A percentile compares a stretch with the other conserved stretches of the same genome.
phyloP scores from a whole-genome alignment of 2,113 vertebrate genomes.

The Glaucidium brasilianum region DNA sequence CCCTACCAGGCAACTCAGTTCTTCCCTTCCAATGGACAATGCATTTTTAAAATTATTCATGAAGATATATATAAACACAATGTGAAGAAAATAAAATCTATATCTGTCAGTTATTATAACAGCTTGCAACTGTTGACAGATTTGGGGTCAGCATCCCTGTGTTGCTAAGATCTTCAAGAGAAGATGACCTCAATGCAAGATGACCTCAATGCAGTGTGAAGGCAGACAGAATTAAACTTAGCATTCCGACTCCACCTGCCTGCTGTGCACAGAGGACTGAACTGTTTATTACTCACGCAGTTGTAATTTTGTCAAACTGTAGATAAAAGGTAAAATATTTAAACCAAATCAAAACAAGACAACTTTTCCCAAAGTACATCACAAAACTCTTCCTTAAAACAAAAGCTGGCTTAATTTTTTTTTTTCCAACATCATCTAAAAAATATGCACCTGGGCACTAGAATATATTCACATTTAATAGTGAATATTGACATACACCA shows the following conservation, averaged over 20 bases:
- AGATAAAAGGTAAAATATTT: not conserved
- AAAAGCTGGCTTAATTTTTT: not conserved
- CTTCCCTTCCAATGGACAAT: not conserved
- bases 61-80: not conserved
- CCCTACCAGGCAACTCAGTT: not conserved
- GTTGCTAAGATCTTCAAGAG: not conserved
- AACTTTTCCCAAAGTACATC: not conserved
- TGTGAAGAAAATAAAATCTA: not conserved
- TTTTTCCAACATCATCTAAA: not conserved
- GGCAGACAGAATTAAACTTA: not conserved
- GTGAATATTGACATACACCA: not conserved
- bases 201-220: not conserved
- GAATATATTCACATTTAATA: not conserved
- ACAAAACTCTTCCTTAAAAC: not conserved
- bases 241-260: not conserved
- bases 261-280: not conserved
- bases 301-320: not conserved
- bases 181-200: not conserved
- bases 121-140: not conserved
- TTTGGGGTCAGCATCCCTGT: not conserved
- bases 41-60: not conserved
- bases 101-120: not conserved
- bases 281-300: not conserved
- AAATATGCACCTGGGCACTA: not conserved
- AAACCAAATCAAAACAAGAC: not conserved